These are phyloP conservation scores for human (Homo sapiens) DNA, from an alignment of 2,113 vertebrate genomes.

Conservation along the genomic window GRCh38 chr13:101001001-101001500, in stretches of 20 bases:
- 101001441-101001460: neutral
- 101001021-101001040: neutral
- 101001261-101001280: neutral
- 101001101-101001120: neutral
- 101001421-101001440: accelerated
- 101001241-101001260: neutral
- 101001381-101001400: neutral
- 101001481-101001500: neutral
- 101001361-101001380: neutral
- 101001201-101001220: neutral
- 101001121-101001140: neutral
- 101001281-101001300: neutral
- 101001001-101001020: neutral
- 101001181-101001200: neutral
- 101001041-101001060: neutral
- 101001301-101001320: neutral
- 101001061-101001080: neutral
- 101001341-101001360: neutral
- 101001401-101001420: neutral
- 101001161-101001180: neutral
- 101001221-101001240: neutral
- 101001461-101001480: neutral
- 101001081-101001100: neutral
- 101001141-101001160: neutral
- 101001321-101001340: neutral